Evolutionary conservation across 2,888 invertebrate genomes (phyloP).

Genomic region (Rotaria socialis): DNA sequence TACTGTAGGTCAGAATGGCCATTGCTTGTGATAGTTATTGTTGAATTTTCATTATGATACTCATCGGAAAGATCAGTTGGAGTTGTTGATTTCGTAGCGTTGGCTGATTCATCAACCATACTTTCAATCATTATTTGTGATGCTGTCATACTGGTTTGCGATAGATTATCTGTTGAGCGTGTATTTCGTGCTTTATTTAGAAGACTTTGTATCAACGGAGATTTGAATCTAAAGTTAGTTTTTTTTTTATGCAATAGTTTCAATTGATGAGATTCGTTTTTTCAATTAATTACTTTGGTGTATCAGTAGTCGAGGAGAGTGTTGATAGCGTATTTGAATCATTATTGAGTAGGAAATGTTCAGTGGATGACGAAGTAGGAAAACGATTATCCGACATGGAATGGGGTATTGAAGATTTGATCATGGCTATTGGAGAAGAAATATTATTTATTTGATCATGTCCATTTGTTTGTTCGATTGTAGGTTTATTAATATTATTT

Average conservation of each 20-base stretch:
- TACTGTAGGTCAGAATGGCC: neutral
- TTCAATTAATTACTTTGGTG: neutral
- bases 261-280: too few relatives aligned
- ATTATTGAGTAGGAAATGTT: neutral
- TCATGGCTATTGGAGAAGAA: neutral
- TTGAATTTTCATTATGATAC: neutral
- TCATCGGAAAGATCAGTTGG: neutral
- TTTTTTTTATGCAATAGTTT: too few relatives aligned
- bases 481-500: neutral
- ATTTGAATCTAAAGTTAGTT: neutral
- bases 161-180: constrained; percentile 23
- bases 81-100: neutral
- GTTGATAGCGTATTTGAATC: neutral
- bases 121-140: constrained; percentile 7
- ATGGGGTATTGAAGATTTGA: constrained; percentile 25
- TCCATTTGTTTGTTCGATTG: neutral
- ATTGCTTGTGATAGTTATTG: neutral
- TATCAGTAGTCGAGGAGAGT: neutral
- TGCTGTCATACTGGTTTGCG: constrained; percentile 6
- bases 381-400: neutral
- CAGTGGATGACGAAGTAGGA: neutral
- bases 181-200: constrained; percentile 27
- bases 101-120: neutral
- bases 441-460: neutral
- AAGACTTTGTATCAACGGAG: constrained; percentile 14